Percentiles rank a stretch among this genome's conserved stretches.
Conservation (phyloP, 2,888 invertebrate species). For the Trissolcus japonicus region DNA sequence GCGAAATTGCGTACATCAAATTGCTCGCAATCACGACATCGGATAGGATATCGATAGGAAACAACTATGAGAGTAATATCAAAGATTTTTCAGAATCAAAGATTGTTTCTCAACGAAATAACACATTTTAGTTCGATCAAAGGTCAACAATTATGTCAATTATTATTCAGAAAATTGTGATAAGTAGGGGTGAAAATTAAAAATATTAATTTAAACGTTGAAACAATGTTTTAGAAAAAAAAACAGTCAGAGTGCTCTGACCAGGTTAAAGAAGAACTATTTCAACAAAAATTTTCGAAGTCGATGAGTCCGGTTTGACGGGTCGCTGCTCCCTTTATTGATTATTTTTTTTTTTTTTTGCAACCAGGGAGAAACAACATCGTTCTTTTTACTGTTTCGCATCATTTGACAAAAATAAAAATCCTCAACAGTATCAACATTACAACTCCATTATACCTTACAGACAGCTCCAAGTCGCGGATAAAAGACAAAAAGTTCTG, state of each 20-base stretch:
- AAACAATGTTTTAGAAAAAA: slow-evolving; percentile 24
- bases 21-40: slow-evolving; percentile 34
- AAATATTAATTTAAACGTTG: not conserved
- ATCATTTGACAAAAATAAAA: slow-evolving; percentile 46
- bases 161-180: too few relatives aligned
- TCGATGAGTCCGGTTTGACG: slow-evolving; percentile 69
- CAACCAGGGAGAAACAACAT: slow-evolving; percentile 36
- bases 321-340: slow-evolving; percentile 63
- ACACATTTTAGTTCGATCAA: too few relatives aligned
- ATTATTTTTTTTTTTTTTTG: slow-evolving; percentile 56
- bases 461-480: too few relatives aligned
- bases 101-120: too few relatives aligned
- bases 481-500: slow-evolving; percentile 1
- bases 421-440: slow-evolving; percentile 9
- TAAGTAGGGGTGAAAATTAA: too few relatives aligned
- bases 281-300: slow-evolving; percentile 63
- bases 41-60: slow-evolving; percentile 33
- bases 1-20: slow-evolving; percentile 39
- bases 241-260: slow-evolving; percentile 29
- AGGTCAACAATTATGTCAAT: too few relatives aligned
- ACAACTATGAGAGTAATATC: slow-evolving; percentile 21
- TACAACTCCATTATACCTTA: not conserved
- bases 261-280: slow-evolving; percentile 40
- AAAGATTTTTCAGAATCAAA: slow-evolving; percentile 13
- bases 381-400: slow-evolving; percentile 35